Evolutionary conservation across 2,888 invertebrate species (phyloP).

Genomic region (Dorcus parallelipipedus): DNA sequence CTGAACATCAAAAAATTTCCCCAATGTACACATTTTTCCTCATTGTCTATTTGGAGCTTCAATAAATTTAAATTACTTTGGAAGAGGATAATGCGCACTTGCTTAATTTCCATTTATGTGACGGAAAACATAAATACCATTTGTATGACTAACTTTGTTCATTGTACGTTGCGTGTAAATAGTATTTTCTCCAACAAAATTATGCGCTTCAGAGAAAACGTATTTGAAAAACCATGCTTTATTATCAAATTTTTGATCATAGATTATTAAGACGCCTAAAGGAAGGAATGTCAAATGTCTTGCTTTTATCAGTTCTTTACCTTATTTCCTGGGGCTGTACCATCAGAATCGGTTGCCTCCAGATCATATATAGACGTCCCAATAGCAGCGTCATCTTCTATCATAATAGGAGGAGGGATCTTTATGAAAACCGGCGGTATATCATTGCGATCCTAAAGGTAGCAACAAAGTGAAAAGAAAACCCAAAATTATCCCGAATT

Average conservation of each 20-base stretch:
- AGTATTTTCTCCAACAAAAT: no score
- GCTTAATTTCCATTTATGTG: no score
- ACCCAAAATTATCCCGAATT: background rate
- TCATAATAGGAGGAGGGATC: slow-evolving; percentile 75
- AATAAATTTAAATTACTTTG: no score
- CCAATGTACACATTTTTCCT: background rate
- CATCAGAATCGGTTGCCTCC: slow-evolving; percentile 78
- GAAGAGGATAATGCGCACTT: no score
- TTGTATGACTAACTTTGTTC: no score
- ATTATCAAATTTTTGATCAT: no score
- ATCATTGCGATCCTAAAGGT: slow-evolving; percentile 75
- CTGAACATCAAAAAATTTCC: slow-evolving; percentile 33
- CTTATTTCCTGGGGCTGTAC: slow-evolving; percentile 80
- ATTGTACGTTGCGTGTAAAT: no score
- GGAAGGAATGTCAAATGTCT: no score
- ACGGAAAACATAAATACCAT: no score
- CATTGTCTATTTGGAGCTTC: background rate
- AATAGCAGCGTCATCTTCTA: slow-evolving; percentile 80
- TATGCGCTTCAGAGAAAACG: no score
- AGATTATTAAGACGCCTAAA: no score
- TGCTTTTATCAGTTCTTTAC: slow-evolving; percentile 37
- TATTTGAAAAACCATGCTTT: no score
- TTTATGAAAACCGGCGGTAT: slow-evolving; percentile 83
- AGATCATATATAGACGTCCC: slow-evolving; percentile 78
- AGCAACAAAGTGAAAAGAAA: background rate